Base-by-base conservation (phyloP, 2,797 vertebrate species). In the Gymnothorax javanicus region DNA sequence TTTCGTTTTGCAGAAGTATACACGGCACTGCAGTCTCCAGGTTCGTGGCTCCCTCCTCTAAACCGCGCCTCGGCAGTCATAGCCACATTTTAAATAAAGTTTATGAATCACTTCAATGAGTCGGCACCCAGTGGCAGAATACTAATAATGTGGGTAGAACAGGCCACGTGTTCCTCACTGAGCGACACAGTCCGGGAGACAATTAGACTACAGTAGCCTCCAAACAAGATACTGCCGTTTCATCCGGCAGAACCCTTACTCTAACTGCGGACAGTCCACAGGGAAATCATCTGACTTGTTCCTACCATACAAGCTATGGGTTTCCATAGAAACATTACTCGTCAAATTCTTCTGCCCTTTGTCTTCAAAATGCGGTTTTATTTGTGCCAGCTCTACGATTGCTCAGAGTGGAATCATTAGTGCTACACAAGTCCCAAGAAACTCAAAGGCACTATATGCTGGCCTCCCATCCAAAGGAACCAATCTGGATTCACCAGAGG, bases 251-350 rank as follows among this genome's bases (percentile, higher is more conserved):
- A 82, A 83, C 81, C 33, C 59, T 58, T 79, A 27, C 59, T 69
- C 86, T 83, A 69, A 84, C 86, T 57, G 67, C 4, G 13, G 17
- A 54, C 57, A 82, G 92, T 91, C 94, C 92, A 27, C 88, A 84
- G 94, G 93, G 93, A 95, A 95, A 94, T 94, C 94, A 92, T 13
- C 91, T 92, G 91, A 93, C 92, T 91, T 93, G 92, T 91, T 92
- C 93, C 92, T 86, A 89, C 90, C 93, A 93, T 86, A 89, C 90
- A 87, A 58, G 90, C 90, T 93, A 92, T 89, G 85, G 85, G 94
- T 94, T 94, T 93, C 94, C 94, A 94, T 94, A 93, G 93, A 94
- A 94, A 94, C 94, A 91, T 94, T 91, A 92, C 89, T 93, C 93
- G 89, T 91, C 92, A 91, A 93, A 89, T 93, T 88, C 82, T 89